Conservation (phyloP, 2,797 vertebrate species). For the Echiichthys vipera region DNA sequence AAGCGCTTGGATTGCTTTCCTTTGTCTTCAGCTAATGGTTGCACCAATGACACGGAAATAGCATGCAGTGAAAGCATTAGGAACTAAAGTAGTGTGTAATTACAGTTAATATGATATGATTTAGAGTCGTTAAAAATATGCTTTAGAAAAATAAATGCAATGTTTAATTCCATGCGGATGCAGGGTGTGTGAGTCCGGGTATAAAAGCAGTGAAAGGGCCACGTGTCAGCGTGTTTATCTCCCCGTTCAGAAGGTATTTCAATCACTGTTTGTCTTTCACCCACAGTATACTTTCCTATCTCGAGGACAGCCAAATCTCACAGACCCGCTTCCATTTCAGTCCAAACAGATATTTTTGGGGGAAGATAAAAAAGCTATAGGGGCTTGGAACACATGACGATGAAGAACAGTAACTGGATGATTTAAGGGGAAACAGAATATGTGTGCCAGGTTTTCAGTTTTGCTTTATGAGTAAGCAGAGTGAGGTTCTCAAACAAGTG, state of each 20-base stretch:
- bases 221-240: slow-evolving; percentile 28
- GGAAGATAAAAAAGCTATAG: slow-evolving; percentile 32
- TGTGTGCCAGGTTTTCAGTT: slow-evolving; percentile 5
- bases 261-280: slow-evolving; percentile 48
- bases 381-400: slow-evolving; percentile 45
- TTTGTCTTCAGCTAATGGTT: slow-evolving; percentile 60
- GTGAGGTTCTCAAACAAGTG: slow-evolving; percentile 2
- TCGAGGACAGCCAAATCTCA: slow-evolving; percentile 40
- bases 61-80: slow-evolving; percentile 38
- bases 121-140: slow-evolving; percentile 46
- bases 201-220: slow-evolving; percentile 28
- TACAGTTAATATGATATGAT: slow-evolving; percentile 58
- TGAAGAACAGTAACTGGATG: slow-evolving; percentile 41
- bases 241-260: slow-evolving; percentile 26
- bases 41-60: slow-evolving; percentile 54
- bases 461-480: slow-evolving; percentile 24
- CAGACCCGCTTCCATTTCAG: slow-evolving; percentile 41
- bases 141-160: slow-evolving; percentile 31
- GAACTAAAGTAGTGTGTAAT: slow-evolving; percentile 52
- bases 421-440: slow-evolving; percentile 42
- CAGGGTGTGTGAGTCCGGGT: slow-evolving; percentile 28
- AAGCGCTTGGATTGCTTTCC: slow-evolving; percentile 48
- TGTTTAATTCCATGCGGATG: slow-evolving; percentile 32
- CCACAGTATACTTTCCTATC: slow-evolving; percentile 44
- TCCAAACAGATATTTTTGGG: slow-evolving; percentile 47